Conservation (phyloP, 2,113 vertebrate species). For the Malurus melanocephalus region DNA sequence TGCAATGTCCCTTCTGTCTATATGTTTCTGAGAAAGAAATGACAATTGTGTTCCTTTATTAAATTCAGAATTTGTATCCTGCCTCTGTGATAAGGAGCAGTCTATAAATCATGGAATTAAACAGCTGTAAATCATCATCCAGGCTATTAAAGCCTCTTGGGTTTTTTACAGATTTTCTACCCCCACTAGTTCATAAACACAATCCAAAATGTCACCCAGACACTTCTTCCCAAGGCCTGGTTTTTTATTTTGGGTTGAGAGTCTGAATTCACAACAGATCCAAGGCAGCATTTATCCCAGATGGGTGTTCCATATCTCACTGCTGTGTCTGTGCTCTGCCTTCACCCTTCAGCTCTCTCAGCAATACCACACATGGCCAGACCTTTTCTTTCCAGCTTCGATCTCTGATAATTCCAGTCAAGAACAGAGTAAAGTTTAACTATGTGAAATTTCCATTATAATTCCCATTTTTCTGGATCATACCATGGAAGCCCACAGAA, state of each 20-base stretch:
- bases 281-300: background rate
- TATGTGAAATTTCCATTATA: background rate
- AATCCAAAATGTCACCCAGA: conserved; percentile 41
- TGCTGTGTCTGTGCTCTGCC: background rate
- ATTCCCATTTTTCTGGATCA: background rate
- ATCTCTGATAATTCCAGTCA: background rate
- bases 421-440: background rate
- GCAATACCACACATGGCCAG: background rate
- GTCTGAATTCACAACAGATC: background rate
- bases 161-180: conserved; percentile 2
- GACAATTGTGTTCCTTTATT: conserved; percentile 3
- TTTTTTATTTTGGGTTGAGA: background rate
- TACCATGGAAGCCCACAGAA: background rate
- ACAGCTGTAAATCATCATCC: conserved; percentile 46
- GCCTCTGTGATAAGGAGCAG: conserved; percentile 15
- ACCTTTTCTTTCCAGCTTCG: background rate
- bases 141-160: background rate
- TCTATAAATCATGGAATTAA: background rate
- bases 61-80: conserved; percentile 1
- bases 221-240: background rate
- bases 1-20: background rate
- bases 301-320: background rate
- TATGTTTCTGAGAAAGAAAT: conserved; percentile 10
- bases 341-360: background rate
- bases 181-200: background rate